Evolutionary conservation across 1,140 invertebrate genomes (phyloP).

Genomic region (Leptopilina clavipes): DNA sequence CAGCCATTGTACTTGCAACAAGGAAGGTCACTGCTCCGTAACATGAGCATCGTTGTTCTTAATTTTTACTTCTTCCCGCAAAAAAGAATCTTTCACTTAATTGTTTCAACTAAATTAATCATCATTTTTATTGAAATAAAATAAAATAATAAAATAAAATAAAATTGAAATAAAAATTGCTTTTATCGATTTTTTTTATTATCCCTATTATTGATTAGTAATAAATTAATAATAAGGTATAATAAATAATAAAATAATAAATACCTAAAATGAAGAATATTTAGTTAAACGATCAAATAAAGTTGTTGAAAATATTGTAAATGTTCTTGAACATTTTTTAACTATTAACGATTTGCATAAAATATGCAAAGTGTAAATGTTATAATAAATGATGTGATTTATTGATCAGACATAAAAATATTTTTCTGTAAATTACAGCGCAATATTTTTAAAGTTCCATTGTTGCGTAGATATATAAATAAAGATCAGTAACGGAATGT

Average conservation of each 20-base stretch:
- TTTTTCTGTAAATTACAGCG: constrained; percentile 27
- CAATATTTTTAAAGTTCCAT: constrained; percentile 30
- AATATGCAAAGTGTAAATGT: constrained; percentile 2
- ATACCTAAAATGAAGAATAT: neutral
- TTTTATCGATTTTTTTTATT: too few relatives aligned
- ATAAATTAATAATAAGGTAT: too few relatives aligned
- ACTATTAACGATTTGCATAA: constrained; percentile 2
- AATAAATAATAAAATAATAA: too few relatives aligned
- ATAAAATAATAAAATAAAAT: too few relatives aligned
- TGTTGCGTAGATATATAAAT: constrained; percentile 2
- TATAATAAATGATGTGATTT: constrained; percentile 25
- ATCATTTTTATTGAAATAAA: too few relatives aligned
- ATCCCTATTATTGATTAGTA: too few relatives aligned
- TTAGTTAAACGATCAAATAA: neutral
- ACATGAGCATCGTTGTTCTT: constrained; percentile 47
- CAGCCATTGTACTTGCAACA: constrained; percentile 61
- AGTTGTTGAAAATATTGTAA: constrained; percentile 5
- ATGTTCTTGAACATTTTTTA: neutral
- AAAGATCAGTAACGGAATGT: constrained; percentile 2
- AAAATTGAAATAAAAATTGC: too few relatives aligned
- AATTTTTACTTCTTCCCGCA: constrained; percentile 48
- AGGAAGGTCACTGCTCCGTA: constrained; percentile 66
- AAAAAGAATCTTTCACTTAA: too few relatives aligned
- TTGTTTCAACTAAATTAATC: too few relatives aligned
- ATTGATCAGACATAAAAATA: constrained; percentile 13